phyloP scores from a whole-genome alignment of 1,140 invertebrate genomes.

The Bombus cullumanus region DNA sequence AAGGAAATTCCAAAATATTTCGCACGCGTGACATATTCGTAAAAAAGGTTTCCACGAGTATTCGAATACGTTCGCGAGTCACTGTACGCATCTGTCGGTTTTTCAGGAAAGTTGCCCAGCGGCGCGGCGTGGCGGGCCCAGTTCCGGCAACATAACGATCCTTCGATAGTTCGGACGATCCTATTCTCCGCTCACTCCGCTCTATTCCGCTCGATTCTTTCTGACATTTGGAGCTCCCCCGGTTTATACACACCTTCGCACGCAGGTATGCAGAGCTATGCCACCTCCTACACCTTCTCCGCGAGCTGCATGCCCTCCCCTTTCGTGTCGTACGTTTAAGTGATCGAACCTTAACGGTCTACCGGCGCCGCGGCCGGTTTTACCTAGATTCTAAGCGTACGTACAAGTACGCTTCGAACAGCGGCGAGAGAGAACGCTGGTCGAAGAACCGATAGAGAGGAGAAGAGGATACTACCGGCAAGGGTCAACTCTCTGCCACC shows the following conservation, averaged over 20 bases:
- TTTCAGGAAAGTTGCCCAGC: neutral
- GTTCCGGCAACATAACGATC: constrained; percentile 40
- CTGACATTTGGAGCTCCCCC: constrained; percentile 73
- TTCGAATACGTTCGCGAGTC: too few relatives aligned
- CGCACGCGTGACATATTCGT: too few relatives aligned
- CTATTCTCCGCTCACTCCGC: constrained; percentile 65
- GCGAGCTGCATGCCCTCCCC: constrained; percentile 49
- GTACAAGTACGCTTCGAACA: constrained; percentile 36
- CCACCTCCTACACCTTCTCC: constrained; percentile 48
- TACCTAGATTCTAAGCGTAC: constrained; percentile 74
- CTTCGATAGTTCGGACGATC: constrained; percentile 44
- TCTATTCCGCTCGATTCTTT: constrained; percentile 65
- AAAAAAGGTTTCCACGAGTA: neutral
- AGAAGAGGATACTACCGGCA: constrained; percentile 57
- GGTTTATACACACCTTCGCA: constrained; percentile 59
- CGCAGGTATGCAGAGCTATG: constrained; percentile 71
- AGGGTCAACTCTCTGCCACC: constrained; percentile 58
- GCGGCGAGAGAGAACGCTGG: neutral
- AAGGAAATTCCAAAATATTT: too few relatives aligned
- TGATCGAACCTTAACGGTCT: constrained; percentile 78
- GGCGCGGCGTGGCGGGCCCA: neutral
- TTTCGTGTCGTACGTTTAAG: constrained; percentile 75
- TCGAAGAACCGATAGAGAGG: neutral
- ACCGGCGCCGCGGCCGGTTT: constrained; percentile 70
- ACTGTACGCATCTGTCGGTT: too few relatives aligned